Evolutionary conservation across 2,797 vertebrate genomes (phyloP), one percentile per base, ranked within the genome.

Genomic region (Sylvilagus floridanus): DNA sequence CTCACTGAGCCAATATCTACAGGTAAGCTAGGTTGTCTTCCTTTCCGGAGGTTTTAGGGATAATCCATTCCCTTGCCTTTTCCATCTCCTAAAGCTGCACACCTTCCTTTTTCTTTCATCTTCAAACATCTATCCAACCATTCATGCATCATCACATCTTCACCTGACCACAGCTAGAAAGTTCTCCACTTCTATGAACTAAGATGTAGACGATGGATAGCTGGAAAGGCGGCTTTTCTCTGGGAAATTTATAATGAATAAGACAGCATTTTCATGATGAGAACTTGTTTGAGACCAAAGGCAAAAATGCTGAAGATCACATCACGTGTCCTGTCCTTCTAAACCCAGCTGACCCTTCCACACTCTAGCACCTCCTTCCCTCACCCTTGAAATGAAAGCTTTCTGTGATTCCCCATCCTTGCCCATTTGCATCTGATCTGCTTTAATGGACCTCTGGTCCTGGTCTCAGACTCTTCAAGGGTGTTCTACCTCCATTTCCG

Each of bases 181-280:
- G 32, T 71, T 92, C 62, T 72, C 47, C 65, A 90, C 28, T 78
- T 83, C 52, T 28, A 78, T 30, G 50, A 87, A 88, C 83, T 78
- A 90, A 85, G 52, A 81, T 24, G 5, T 91, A n/a, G 47, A 63
- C 47, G 16, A 42, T 37, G 42, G 22, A 11, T 32, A 52, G 16
- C n/a, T 62, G n/a, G 2, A 89, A 35, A 60, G 47, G 35, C 22
- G 42, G 11, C 13, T 83, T 86, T 86, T 87, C 50, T 84, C 22
- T 42, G 21, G 66, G 47, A 96, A 95, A 30, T 68, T 68, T 85
- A 57, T 19, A 52, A 4, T 77, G 60, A 92, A 90, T 84, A 42
- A 96, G n/a, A 89, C 37, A 66, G 85, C 63, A 2, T 26, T 86
- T 92, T 47, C 30, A 28, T 83, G 52, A 81, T 24, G 71, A 88